These are phyloP conservation scores for Pedionomus torquatus DNA, from an alignment of 2,113 vertebrate genomes.

Conservation along the genomic window DNA sequence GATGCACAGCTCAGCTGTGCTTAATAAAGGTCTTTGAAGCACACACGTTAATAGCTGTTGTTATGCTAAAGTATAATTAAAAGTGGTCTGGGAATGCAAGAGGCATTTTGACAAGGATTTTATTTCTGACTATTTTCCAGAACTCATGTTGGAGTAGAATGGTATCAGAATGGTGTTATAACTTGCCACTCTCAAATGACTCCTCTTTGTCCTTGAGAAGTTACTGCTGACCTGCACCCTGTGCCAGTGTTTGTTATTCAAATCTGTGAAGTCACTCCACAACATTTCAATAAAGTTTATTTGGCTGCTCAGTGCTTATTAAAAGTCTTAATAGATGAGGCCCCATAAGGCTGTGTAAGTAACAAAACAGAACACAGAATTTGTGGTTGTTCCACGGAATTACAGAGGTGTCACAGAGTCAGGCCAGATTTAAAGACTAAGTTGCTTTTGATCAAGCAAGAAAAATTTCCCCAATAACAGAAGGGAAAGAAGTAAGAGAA, in stretches of 20 bases:
- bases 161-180: neutral
- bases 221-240: neutral
- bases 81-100: neutral
- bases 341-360: neutral
- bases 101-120: neutral
- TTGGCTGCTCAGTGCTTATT: neutral
- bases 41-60: neutral
- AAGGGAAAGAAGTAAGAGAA: neutral
- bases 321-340: neutral
- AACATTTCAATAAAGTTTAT: neutral
- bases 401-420: neutral
- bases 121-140: neutral
- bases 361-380: constrained; percentile 9
- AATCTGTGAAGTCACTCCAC: neutral
- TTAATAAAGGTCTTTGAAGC: neutral
- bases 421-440: constrained; percentile 3
- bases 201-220: neutral
- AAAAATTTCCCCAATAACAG: neutral
- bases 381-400: neutral
- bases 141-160: neutral
- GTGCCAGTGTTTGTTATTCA: neutral
- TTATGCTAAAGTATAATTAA: neutral
- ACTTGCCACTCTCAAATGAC: neutral
- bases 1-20: neutral
- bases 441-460: neutral